A percentile compares a stretch with the other conserved stretches of the same genome.
These are phyloP conservation scores for Bombus soroeensis DNA, from an alignment of 1,140 invertebrate species.

Conservation along the genomic window DNA sequence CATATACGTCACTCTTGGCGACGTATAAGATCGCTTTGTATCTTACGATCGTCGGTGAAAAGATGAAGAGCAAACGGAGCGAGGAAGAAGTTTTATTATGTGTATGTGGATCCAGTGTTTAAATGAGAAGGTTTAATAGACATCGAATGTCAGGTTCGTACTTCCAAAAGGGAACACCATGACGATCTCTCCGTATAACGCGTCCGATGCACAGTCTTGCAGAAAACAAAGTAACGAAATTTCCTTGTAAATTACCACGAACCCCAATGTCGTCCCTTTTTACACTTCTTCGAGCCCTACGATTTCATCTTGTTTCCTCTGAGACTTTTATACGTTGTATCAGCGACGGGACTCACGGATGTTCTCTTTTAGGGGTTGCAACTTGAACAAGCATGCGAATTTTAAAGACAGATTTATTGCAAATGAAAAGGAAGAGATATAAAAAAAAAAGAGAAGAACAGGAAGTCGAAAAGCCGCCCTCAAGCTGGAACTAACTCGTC, in stretches of 20 bases:
- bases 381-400: background rate
- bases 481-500: constrained; percentile 25
- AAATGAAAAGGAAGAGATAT: background rate
- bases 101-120: background rate
- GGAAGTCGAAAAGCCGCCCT: constrained; percentile 24
- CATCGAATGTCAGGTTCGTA: constrained; percentile 26
- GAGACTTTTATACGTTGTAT: constrained; percentile 1
- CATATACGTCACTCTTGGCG: background rate
- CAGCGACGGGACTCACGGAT: background rate
- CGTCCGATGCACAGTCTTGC: background rate
- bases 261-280: background rate
- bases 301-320: background rate
- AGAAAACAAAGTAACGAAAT: background rate
- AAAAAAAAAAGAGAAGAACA: no score
- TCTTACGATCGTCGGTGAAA: background rate
- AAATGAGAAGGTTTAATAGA: constrained; percentile 10
- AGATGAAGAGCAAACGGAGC: background rate
- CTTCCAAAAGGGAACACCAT: background rate
- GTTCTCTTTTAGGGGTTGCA: background rate
- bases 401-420: background rate
- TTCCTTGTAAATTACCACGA: background rate
- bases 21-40: constrained; percentile 23
- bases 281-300: background rate
- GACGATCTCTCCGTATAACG: no score
- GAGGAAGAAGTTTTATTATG: background rate